Percentiles rank a stretch among this genome's conserved stretches.
These are phyloP conservation scores for Tethea ocularis DNA, from an alignment of 2,888 invertebrate genomes.

Conservation along the genomic window DNA sequence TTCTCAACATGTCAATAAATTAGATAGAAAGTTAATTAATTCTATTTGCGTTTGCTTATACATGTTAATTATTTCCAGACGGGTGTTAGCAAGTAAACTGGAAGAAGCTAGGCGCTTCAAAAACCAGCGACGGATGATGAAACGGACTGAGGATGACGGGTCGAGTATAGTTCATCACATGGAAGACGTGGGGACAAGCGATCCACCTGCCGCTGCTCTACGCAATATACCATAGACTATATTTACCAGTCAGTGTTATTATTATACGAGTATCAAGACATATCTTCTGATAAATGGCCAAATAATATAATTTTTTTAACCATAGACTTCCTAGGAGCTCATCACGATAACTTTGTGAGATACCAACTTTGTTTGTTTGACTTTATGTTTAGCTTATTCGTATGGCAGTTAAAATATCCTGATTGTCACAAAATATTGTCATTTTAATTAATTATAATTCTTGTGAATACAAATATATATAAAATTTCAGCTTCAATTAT, in stretches of 20 bases:
- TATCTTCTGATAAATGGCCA: no score
- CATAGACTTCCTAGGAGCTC: no score
- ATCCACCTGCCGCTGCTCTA: constrained; percentile 61
- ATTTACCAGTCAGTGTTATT: not conserved
- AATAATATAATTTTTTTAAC: no score
- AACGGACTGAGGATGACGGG: constrained; percentile 54
- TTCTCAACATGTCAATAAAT: not conserved
- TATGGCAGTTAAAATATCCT: not conserved
- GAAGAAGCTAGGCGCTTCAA: constrained; percentile 63
- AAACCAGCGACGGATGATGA: constrained; percentile 52
- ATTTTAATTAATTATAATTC: no score
- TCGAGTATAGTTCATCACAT: constrained; percentile 68
- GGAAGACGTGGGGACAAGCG: constrained; percentile 64
- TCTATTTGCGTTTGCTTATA: not conserved
- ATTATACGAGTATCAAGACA: not conserved
- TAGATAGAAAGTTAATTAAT: not conserved
- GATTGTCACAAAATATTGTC: no score
- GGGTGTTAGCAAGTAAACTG: constrained; percentile 72
- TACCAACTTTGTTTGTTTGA: no score
- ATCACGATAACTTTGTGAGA: no score
- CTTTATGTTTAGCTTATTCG: not conserved
- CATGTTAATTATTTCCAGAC: constrained; percentile 58
- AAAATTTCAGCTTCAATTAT: no score
- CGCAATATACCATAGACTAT: constrained; percentile 56
- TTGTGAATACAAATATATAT: no score